A percentile compares a stretch with the other conserved stretches of the same genome.
phyloP scores from a whole-genome alignment of 2,113 vertebrate genomes.

The Cavia aperea region DNA sequence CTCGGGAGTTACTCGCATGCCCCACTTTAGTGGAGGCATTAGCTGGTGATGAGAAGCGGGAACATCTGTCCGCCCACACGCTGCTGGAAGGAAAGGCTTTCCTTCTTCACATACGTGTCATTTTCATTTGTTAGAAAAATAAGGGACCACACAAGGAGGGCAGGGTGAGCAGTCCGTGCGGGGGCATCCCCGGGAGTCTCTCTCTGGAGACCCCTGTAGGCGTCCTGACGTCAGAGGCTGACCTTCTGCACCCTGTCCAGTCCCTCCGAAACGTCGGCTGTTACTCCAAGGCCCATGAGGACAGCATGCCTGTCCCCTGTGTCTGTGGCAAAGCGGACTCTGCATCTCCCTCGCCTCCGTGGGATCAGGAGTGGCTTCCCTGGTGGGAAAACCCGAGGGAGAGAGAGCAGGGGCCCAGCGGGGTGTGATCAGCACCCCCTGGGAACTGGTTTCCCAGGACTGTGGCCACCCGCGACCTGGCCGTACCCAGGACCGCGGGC shows the following conservation, averaged over 20 bases:
- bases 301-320: accelerated
- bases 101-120: neutral
- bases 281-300: neutral
- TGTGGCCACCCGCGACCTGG: neutral
- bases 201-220: accelerated
- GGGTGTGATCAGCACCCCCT: neutral
- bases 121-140: neutral
- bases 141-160: neutral
- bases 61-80: neutral
- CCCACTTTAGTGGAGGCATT: neutral
- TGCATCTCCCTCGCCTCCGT: neutral
- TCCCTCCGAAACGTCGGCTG: accelerated
- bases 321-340: neutral
- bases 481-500: neutral
- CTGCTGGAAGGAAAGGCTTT: neutral
- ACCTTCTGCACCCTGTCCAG: neutral
- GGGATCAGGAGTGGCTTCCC: accelerated
- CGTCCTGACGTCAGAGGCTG: accelerated
- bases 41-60: neutral
- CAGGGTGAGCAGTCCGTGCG: accelerated
- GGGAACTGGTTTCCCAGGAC: neutral
- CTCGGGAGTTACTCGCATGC: neutral
- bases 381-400: neutral
- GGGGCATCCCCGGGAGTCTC: accelerated
- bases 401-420: too few species aligned